These are phyloP conservation scores for Champsocephalus esox DNA, from an alignment of 2,797 vertebrate genomes.

Conservation along the genomic window DNA sequence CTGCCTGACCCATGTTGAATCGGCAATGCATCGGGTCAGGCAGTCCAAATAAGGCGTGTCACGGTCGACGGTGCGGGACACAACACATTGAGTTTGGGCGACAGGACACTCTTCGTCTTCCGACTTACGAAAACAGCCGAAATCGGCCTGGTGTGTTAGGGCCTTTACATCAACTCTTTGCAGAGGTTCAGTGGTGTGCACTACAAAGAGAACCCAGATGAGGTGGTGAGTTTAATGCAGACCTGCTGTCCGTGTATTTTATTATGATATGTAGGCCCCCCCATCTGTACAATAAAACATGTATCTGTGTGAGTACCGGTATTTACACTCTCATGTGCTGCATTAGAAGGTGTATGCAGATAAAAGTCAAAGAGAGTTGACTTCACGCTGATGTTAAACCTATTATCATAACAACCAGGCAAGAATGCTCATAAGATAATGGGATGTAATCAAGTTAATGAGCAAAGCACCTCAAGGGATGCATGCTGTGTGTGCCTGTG, in stretches of 20 bases:
- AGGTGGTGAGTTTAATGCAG: conserved; percentile 34
- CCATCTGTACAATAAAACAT: conserved; percentile 55
- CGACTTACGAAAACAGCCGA: too few species aligned
- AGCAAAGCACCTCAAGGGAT: conserved; percentile 60
- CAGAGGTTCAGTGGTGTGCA: conserved; percentile 24
- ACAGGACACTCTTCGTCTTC: too few species aligned
- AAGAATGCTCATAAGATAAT: conserved; percentile 66
- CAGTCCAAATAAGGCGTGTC: too few species aligned
- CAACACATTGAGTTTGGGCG: too few species aligned
- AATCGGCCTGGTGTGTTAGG: too few species aligned
- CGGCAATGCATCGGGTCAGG: too few species aligned
- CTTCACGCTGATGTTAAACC: conserved; percentile 59
- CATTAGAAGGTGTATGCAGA: conserved; percentile 27
- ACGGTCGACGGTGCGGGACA: too few species aligned
- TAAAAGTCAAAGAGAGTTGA: conserved; percentile 19
- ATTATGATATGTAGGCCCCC: conserved; percentile 36
- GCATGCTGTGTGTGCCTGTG: conserved; percentile 13
- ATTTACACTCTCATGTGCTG: conserved; percentile 5
- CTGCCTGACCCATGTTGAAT: too few species aligned
- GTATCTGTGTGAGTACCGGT: conserved; percentile 17
- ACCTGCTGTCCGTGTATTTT: conserved; percentile 50
- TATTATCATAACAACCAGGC: conserved; percentile 60
- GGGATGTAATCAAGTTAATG: conserved; percentile 71
- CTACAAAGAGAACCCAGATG: conserved; percentile 44
- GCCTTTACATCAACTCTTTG: conserved; percentile 31